Evolutionary conservation across 2,797 vertebrate genomes (phyloP).

Genomic region (Galaxias olidus): DNA sequence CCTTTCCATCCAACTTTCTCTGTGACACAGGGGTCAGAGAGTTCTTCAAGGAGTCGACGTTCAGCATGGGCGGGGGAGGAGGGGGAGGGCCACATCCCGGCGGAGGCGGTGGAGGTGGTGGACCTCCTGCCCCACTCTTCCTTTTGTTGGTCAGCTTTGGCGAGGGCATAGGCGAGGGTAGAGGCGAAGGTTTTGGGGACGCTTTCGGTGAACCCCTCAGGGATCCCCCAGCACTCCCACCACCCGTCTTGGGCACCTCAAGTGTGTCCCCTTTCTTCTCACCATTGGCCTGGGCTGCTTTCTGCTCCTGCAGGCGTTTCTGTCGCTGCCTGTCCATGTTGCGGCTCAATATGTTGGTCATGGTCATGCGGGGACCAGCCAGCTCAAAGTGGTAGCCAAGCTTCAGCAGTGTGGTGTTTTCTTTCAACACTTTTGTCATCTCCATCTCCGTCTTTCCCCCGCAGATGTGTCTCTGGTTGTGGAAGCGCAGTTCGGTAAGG

Average conservation of each 20-base stretch:
- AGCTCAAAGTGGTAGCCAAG: conserved; percentile 97
- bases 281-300: conserved; percentile 82
- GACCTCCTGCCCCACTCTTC: conserved; percentile 40
- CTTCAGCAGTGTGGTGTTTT: conserved; percentile 93
- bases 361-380: conserved; percentile 94
- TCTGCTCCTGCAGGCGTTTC: conserved; percentile 91
- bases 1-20: conserved; percentile 85
- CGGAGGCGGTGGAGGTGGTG: conserved; percentile 69
- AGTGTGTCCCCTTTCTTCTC: conserved; percentile 83
- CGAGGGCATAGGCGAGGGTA: conserved; percentile 77
- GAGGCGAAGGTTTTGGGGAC: conserved; percentile 80
- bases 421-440: conserved; percentile 92
- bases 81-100: conserved; percentile 68
- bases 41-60: conserved; percentile 84
- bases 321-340: conserved; percentile 98
- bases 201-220: conserved; percentile 77
- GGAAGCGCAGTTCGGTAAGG: conserved; percentile 93
- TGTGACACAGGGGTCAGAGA: conserved; percentile 87
- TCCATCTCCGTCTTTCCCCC: conserved; percentile 99
- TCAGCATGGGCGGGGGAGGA: conserved; percentile 79
- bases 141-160: conserved; percentile 83
- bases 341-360: conserved; percentile 94
- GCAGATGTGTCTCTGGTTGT: conserved; percentile 97
- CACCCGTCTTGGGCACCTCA: conserved; percentile 78
- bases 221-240: conserved; percentile 63